Evolutionary conservation across 2,113 vertebrate species (phyloP).

Genomic region (Microtus oregoni): DNA sequence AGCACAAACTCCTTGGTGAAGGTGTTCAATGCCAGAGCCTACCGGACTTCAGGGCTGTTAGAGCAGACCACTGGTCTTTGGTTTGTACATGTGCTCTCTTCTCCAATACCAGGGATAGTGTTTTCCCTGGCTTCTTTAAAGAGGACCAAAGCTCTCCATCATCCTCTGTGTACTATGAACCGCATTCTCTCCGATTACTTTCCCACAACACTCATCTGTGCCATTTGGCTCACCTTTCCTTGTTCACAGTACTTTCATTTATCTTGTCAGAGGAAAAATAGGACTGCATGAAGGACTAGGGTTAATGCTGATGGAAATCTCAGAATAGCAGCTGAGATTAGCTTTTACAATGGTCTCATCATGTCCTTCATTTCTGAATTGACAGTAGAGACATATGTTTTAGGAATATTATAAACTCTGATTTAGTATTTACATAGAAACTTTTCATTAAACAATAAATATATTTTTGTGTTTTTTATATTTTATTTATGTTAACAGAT

Average conservation of each 20-base stretch:
- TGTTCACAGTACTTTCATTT: not conserved
- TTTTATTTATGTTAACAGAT: not conserved
- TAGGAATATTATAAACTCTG: not conserved
- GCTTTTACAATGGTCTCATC: not conserved
- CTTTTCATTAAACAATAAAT: not conserved
- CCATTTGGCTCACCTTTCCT: not conserved
- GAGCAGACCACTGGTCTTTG: conserved; percentile 98
- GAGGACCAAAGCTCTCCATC: conserved; percentile 98
- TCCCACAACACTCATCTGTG: no score
- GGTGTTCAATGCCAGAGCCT: conserved; percentile 96
- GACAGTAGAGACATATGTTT: not conserved
- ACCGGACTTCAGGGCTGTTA: conserved; percentile 98
- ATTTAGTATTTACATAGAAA: not conserved
- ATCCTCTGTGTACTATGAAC: conserved; percentile 97
- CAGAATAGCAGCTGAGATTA: not conserved
- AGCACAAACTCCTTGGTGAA: conserved; percentile 96
- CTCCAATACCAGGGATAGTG: conserved; percentile 97
- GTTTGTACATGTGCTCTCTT: conserved; percentile 99
- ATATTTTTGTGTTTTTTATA: not conserved
- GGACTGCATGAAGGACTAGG: no score
- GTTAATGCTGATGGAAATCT: not conserved
- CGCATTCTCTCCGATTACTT: conserved; percentile 96
- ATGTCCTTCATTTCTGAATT: not conserved
- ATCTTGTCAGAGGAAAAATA: not conserved
- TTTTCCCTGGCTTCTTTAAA: conserved; percentile 96